Conservation (phyloP, 2,888 invertebrate genomes). For the Eupithecia dodoneata region DNA sequence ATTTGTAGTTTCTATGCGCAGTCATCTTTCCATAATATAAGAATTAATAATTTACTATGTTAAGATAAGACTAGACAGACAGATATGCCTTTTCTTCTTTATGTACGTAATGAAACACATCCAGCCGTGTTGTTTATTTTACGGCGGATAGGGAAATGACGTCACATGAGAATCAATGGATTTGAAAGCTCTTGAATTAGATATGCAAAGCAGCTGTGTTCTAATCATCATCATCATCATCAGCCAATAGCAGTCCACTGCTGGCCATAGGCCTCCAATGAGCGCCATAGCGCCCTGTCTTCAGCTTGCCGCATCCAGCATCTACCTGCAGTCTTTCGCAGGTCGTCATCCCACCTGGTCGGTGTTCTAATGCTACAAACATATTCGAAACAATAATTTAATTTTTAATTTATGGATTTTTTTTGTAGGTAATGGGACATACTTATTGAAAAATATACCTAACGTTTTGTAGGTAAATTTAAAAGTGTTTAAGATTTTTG, state of each 20-base stretch:
- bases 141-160: conserved; percentile 38
- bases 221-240: too few species aligned
- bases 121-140: conserved; percentile 47
- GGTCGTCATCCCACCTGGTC: too few species aligned
- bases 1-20: too few species aligned
- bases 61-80: background rate
- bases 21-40: too few species aligned
- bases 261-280: too few species aligned
- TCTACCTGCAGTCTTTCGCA: too few species aligned
- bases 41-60: too few species aligned
- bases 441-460: background rate
- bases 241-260: too few species aligned
- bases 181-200: conserved; percentile 19
- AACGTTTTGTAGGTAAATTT: background rate
- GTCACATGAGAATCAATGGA: conserved; percentile 26
- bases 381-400: background rate
- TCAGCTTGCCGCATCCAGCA: too few species aligned
- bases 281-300: too few species aligned
- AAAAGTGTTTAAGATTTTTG: background rate
- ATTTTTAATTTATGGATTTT: background rate
- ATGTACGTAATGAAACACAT: conserved; percentile 13
- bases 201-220: conserved; percentile 5
- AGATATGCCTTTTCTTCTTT: background rate
- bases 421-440: too few species aligned
- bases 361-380: background rate